phyloP scores from a whole-genome alignment of 2,113 vertebrate species.

The Burhinus bistriatus region DNA sequence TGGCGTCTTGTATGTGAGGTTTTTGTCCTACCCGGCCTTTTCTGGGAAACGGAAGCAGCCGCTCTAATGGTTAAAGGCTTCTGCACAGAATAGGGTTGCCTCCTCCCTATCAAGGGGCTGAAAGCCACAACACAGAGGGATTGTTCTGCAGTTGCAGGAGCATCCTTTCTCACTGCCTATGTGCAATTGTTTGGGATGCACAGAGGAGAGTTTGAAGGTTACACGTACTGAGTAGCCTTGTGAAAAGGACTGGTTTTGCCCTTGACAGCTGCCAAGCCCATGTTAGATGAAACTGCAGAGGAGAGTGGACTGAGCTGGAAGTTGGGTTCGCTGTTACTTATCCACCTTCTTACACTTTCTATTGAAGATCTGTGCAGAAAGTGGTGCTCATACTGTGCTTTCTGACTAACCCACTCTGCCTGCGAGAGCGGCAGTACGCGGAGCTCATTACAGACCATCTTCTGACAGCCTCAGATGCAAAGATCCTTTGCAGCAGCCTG shows the following conservation, averaged over 20 bases:
- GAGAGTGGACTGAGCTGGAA: conserved; percentile 10
- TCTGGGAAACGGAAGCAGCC: conserved; percentile 21
- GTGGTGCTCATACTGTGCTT: conserved; percentile 31
- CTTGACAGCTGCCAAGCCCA: not conserved
- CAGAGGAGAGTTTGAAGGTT: conserved; percentile 10
- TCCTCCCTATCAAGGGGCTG: not conserved
- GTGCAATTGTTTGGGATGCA: conserved; percentile 13
- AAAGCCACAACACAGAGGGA: conserved; percentile 17
- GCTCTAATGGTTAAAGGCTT: not conserved
- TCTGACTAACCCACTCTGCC: conserved; percentile 11
- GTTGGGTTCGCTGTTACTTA: not conserved
- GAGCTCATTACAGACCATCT: conserved; percentile 21
- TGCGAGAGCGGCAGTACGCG: not conserved
- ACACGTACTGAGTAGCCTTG: not conserved
- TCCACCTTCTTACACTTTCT: not conserved
- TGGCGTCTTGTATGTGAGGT: not conserved
- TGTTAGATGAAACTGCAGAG: not conserved
- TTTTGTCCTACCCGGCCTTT: not conserved
- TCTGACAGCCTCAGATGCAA: not conserved
- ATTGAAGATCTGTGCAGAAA: conserved; percentile 28
- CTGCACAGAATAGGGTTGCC: not conserved
- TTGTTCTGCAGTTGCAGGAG: not conserved
- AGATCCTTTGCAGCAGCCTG: conserved; percentile 24
- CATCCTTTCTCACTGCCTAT: not conserved
- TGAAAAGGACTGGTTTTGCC: not conserved